phyloP scores from a whole-genome alignment of 2,113 vertebrate genomes.

The Arothron firmamentum region DNA sequence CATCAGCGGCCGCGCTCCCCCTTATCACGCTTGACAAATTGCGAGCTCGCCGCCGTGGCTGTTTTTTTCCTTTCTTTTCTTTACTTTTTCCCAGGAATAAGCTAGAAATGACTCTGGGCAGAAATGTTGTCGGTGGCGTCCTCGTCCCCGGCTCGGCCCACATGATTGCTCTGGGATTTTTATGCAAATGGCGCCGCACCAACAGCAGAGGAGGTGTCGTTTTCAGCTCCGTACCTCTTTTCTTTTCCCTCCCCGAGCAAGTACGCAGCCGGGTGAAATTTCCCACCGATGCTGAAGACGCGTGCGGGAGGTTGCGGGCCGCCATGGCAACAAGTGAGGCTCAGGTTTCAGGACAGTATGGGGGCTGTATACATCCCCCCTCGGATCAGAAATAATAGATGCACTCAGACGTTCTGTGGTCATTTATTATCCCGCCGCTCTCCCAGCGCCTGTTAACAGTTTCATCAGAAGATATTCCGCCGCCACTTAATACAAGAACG shows the following conservation, averaged over 20 bases:
- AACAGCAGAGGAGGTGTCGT: slow-evolving; percentile 63
- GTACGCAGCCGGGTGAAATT: slow-evolving; percentile 23
- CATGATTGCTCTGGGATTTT: slow-evolving; percentile 48
- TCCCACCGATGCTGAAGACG: slow-evolving; percentile 21
- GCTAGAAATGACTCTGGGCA: slow-evolving; percentile 19
- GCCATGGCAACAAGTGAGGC: slow-evolving; percentile 22
- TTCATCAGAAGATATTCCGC: slow-evolving; percentile 53
- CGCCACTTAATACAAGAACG: slow-evolving; percentile 49
- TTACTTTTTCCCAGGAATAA: background rate
- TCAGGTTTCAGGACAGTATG: slow-evolving; percentile 30
- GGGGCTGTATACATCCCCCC: slow-evolving; percentile 29
- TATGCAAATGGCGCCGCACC: slow-evolving; percentile 67
- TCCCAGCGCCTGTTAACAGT: slow-evolving; percentile 37
- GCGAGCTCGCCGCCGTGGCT: slow-evolving; percentile 9
- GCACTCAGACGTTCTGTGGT: slow-evolving; percentile 17
- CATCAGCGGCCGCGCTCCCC: background rate
- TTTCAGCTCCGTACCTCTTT: slow-evolving; percentile 44
- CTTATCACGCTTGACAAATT: slow-evolving; percentile 9
- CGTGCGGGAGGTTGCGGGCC: slow-evolving; percentile 20
- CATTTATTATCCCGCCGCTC: slow-evolving; percentile 41
- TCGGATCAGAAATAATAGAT: slow-evolving; percentile 35
- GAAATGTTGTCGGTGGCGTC: slow-evolving; percentile 8
- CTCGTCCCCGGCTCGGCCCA: slow-evolving; percentile 26
- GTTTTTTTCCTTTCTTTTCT: too few species aligned
- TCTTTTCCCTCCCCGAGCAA: slow-evolving; percentile 4